phyloP scores from a whole-genome alignment of 2,113 vertebrate genomes.

The Onychostruthus taczanowskii region DNA sequence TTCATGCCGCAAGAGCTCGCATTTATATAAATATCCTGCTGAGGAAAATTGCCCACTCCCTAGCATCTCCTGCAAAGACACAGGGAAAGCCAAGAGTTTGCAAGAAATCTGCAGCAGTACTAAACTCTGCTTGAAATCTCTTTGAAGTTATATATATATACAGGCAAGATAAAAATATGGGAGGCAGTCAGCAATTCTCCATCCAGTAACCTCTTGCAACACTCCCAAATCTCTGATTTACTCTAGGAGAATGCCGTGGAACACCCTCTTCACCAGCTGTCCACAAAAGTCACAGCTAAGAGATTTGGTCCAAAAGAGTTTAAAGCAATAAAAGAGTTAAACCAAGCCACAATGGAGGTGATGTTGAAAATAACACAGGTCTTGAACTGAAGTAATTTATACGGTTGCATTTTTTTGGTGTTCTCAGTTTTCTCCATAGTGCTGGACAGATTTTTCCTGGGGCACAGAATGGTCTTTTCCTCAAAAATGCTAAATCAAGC shows the following conservation, averaged over 20 bases:
- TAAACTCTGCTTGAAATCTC: neutral
- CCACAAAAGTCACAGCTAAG: neutral
- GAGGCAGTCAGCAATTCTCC: neutral
- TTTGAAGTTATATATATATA: neutral
- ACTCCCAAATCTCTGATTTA: neutral
- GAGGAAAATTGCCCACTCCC: conserved; percentile 35
- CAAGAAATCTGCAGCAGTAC: neutral
- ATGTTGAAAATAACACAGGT: neutral
- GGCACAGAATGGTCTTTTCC: neutral
- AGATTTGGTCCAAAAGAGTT: neutral
- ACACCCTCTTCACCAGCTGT: neutral
- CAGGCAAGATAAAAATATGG: neutral
- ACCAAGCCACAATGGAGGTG: neutral
- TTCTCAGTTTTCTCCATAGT: neutral
- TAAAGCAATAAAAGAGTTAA: neutral
- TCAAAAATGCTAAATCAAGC: neutral
- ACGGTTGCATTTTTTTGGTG: neutral
- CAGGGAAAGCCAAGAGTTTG: neutral
- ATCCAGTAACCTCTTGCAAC: neutral
- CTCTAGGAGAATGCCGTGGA: neutral
- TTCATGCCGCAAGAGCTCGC: neutral
- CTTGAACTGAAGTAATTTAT: neutral
- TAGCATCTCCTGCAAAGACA: conserved; percentile 13
- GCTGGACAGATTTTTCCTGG: neutral
- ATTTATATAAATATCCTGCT: conserved; percentile 32